A percentile compares a stretch with the other conserved stretches of the same genome.
Conservation (phyloP, 2,888 invertebrate species). For the Kryphioiulus occultus region DNA sequence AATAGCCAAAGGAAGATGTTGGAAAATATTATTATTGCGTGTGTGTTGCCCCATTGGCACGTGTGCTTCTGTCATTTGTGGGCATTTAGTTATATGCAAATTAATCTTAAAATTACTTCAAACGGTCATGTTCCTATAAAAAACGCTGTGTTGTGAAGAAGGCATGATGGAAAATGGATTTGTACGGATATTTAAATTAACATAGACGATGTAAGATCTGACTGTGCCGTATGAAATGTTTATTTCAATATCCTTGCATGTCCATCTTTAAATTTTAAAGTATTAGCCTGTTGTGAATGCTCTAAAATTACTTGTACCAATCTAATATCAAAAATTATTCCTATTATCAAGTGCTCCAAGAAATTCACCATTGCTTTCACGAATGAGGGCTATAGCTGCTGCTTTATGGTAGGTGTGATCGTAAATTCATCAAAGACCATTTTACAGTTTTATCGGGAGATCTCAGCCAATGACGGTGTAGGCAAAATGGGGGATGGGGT, state of each 20-base stretch:
- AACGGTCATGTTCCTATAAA: slow-evolving; percentile 37
- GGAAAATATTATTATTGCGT: slow-evolving; percentile 21
- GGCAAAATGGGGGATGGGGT: too few species aligned
- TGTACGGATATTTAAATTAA: background rate
- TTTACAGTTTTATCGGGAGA: too few species aligned
- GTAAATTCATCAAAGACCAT: background rate
- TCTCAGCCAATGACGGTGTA: too few species aligned
- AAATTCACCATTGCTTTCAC: background rate
- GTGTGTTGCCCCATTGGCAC: slow-evolving; percentile 6
- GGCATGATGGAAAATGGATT: background rate
- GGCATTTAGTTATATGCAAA: slow-evolving; percentile 15
- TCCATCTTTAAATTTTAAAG: background rate
- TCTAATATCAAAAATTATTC: background rate
- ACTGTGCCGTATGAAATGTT: background rate
- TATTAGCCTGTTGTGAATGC: slow-evolving; percentile 13
- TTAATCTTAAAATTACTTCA: slow-evolving; percentile 11
- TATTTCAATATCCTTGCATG: background rate
- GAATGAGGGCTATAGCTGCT: background rate
- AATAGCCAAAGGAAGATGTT: background rate
- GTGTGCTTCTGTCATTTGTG: background rate
- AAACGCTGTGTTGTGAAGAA: slow-evolving; percentile 3
- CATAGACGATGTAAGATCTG: background rate
- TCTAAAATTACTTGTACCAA: slow-evolving; percentile 3
- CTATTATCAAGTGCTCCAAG: background rate
- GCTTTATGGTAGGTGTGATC: background rate